Base-by-base conservation (phyloP, 2,113 vertebrate genomes). In the Vulpes lagopus region DNA sequence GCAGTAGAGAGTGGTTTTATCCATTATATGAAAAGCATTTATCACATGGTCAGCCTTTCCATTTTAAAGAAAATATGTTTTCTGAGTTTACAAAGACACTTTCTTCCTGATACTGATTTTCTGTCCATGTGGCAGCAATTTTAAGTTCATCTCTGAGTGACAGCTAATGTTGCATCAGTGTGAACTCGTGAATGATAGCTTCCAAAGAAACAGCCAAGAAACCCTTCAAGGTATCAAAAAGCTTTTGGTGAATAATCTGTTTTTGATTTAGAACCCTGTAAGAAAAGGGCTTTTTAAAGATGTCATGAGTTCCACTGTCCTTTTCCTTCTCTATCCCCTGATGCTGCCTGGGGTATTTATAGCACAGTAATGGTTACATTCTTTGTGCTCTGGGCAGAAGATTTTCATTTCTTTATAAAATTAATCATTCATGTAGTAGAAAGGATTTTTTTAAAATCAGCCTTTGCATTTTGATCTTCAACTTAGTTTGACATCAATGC, bases 51-150 rank as follows among this genome's bases (percentile, higher is more conserved):
- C 94, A 96, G 83, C 55, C 81, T 97, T 97, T 97, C 69, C 84
- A 93, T 97, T 97, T 92, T 94, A 97, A 95, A 98, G 94, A 96
- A 97, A 97, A 97, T 96, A 96, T 97, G 65, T 96, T 97, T 97
- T 93, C 91, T 86, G 81, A 94, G 93, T 96, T 97, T 96, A 96
- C 91, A 96, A 98, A 98, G 73, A 85, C 65, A 79, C 92, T 97
- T 96, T 97, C 84, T 97, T 95, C 55, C 76, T 80, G 22, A 69
- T 27, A 67, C 95, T 97, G 96, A 98, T 97, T 98, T 97, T 93
- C 95, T 12, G 43, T 94, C 91, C 91, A 86, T 88, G 91, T 85
- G 93, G 62, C 93, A 93, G 97, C 91, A 97, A 97, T 98, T 97
- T 97, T 88, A 91, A 96, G 93, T 91, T 96, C 83, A 32, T 92